Evolutionary conservation across 2,888 invertebrate genomes (phyloP).

Genomic region (Orchesella flavescens): DNA sequence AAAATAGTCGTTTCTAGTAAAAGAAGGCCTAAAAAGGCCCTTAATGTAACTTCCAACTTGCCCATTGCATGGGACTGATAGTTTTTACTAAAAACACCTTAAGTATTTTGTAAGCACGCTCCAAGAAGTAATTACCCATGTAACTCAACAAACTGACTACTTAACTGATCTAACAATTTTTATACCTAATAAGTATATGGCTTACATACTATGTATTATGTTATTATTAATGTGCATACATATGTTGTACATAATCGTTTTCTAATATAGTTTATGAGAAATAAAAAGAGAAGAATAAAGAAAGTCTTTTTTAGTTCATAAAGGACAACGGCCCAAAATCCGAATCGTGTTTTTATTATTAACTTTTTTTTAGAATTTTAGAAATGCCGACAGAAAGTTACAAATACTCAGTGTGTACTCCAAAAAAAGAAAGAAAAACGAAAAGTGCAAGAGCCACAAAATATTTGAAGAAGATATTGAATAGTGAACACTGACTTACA

Average conservation of each 20-base stretch:
- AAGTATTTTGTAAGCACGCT: neutral
- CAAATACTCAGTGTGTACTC: conserved; percentile 30
- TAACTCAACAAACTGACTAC: neutral
- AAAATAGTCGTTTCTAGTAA: neutral
- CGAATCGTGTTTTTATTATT: conserved; percentile 59
- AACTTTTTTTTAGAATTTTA: conserved; percentile 34
- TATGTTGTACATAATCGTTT: neutral
- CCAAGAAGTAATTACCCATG: too few species aligned
- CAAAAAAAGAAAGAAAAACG: neutral
- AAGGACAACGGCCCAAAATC: conserved; percentile 66
- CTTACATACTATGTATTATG: neutral
- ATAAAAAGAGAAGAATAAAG: neutral
- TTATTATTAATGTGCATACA: neutral
- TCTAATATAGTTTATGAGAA: neutral
- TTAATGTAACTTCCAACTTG: neutral
- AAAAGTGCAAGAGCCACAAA: conserved; percentile 11
- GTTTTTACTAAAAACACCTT: neutral
- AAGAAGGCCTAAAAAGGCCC: neutral
- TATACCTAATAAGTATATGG: neutral
- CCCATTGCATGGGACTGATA: conserved; percentile 13
- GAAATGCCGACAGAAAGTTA: conserved; percentile 15
- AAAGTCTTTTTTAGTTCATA: neutral
- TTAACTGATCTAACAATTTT: conserved; percentile 6
- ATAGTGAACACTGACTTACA: neutral
- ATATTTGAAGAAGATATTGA: conserved; percentile 8